Conservation (phyloP, 2,113 vertebrate species). For the Prunella himalayana region DNA sequence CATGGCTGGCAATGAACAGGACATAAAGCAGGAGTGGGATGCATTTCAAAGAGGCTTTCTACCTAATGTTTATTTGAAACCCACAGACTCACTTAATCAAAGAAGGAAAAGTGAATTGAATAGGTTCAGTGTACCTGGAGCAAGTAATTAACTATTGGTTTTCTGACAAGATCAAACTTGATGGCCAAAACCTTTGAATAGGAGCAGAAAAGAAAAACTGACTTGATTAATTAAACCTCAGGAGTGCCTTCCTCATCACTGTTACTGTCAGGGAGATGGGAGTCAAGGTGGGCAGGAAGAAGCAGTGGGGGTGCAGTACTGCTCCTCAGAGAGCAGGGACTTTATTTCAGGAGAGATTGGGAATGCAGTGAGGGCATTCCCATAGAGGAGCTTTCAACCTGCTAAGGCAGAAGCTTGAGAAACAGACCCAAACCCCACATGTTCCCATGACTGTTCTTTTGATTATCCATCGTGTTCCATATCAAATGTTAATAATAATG, state of each 20-base stretch:
- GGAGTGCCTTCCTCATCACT: neutral
- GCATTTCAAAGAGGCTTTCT: neutral
- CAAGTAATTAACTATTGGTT: constrained; percentile 55
- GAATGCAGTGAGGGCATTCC: neutral
- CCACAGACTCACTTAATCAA: constrained; percentile 26
- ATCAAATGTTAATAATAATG: neutral
- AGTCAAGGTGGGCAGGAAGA: neutral
- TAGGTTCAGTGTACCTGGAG: neutral
- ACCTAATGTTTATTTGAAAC: constrained; percentile 27
- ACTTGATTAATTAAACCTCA: constrained; percentile 26
- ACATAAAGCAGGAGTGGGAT: neutral
- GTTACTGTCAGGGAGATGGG: neutral
- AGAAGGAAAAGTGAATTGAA: constrained; percentile 41
- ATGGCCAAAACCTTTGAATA: neutral
- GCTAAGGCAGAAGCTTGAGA: neutral
- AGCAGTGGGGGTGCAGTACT: neutral
- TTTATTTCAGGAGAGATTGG: neutral
- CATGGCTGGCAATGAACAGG: neutral
- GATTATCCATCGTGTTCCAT: neutral
- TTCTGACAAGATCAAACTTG: constrained; percentile 54
- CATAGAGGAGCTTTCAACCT: neutral
- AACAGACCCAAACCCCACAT: fast-evolving
- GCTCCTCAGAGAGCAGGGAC: neutral
- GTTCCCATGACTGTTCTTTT: neutral
- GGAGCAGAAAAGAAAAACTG: neutral